Evolutionary conservation across 2,113 vertebrate genomes (phyloP), one percentile per base, ranked within the genome.

Genomic region (Cariama cristata): DNA sequence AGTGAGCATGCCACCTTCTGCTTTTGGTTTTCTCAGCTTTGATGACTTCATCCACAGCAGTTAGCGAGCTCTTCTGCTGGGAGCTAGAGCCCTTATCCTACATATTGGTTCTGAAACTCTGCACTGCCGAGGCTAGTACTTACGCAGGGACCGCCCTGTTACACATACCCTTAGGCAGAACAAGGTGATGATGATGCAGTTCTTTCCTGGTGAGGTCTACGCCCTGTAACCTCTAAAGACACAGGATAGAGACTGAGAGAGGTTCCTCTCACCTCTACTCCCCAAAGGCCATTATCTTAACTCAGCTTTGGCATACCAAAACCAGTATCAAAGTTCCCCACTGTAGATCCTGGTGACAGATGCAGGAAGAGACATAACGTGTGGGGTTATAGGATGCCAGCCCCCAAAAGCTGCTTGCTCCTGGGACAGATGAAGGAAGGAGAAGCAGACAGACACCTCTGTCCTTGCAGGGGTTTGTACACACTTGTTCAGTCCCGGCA

Each of bases 81-180:
- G 59, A 67, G 8, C 20, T 53, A 28, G 13, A 33, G 15, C 30
- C 9, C n/a, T 62, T 67, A 49, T 15, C 26, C 23, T 66, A 19
- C 21, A 15, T 6, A 5, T 32, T 74, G n/a, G 32, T 79, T 44
- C 67, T 86, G 67, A 62, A 89, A 75, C 5, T 58, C 30, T 53
- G 27, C 42, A 49, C 19, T 76, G 56, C 26, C 30, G 74, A 53
- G 7, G 71, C 19, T 83, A 28, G 33, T 59, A 66, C 12, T 77
- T 56, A 62, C 1, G 6, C 9, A 74, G 56, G 22, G 45, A 26
- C 45, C 63, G 23, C 21, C 22, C 14, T 21, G 14, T 52, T 22
- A 11, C 6, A 50, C 1, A 1, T 17, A 3, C 14, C 4, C 4
- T 63, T 52, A 68, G 20, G 58, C 1, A 52, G 38, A 81, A 63